phyloP scores from a whole-genome alignment of 2,797 vertebrate genomes.

The Labeo calbasu region DNA sequence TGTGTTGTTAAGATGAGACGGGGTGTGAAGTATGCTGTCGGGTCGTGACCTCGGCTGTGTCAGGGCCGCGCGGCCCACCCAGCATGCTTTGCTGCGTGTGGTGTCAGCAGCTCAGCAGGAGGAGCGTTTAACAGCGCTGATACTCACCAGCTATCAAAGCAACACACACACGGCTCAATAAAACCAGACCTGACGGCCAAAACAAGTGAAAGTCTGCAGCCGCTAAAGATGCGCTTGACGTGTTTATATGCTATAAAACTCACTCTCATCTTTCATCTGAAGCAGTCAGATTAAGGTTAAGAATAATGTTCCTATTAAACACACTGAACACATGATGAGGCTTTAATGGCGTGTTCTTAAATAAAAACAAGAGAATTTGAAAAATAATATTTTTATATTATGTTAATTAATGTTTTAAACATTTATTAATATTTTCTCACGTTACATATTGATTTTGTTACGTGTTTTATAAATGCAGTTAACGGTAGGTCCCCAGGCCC shows the following conservation, averaged over 20 bases:
- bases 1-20: conserved; percentile 57
- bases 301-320: neutral
- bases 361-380: too few relatives aligned
- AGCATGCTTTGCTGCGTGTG: conserved; percentile 72
- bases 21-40: conserved; percentile 71
- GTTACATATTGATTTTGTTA: neutral
- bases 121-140: conserved; percentile 81
- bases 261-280: neutral
- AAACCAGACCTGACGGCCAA: neutral
- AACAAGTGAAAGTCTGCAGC: conserved; percentile 43
- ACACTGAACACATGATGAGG: neutral
- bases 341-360: neutral
- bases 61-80: conserved; percentile 75
- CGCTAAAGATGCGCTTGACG: neutral
- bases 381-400: too few relatives aligned
- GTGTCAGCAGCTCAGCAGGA: conserved; percentile 74
- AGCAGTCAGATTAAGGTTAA: neutral
- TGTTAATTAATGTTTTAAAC: too few relatives aligned
- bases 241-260: neutral
- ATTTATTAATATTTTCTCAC: neutral
- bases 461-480: neutral
- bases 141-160: conserved; percentile 88
- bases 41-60: conserved; percentile 79
- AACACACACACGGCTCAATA: conserved; percentile 60
- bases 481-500: too few relatives aligned